Evolutionary conservation across 2,797 vertebrate genomes (phyloP).

Genomic region (Aphelocoma californica): DNA sequence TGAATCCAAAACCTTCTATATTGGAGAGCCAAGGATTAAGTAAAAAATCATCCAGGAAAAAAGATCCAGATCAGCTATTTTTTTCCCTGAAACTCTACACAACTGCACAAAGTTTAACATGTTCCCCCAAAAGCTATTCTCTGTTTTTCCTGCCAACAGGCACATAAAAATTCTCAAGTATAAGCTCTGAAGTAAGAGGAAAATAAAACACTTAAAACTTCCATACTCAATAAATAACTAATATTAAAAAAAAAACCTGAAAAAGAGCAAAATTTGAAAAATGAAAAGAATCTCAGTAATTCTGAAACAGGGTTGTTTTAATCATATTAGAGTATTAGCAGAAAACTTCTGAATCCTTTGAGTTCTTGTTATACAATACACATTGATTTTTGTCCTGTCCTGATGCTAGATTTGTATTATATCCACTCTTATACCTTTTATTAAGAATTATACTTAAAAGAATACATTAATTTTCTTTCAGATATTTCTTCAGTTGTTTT

Average conservation of each 20-base stretch:
- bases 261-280: not conserved
- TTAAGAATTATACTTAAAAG: not conserved
- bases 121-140: accelerated
- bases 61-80: not conserved
- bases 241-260: not conserved
- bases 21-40: not conserved
- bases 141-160: not conserved
- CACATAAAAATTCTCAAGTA: not conserved
- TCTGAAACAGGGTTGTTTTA: not conserved
- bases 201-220: not conserved
- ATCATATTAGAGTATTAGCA: not conserved
- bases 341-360: not conserved
- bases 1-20: not conserved
- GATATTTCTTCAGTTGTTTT: not conserved
- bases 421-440: not conserved
- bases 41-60: not conserved
- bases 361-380: not conserved
- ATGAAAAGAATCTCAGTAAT: not conserved
- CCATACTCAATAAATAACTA: not conserved
- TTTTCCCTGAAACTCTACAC: not conserved
- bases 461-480: not conserved
- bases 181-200: not conserved
- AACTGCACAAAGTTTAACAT: not conserved
- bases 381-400: not conserved
- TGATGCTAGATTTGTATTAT: not conserved